Percentiles rank a stretch among this genome's conserved stretches.
Conservation (phyloP, 2,113 vertebrate species). For the Atlantisia rogersi region DNA sequence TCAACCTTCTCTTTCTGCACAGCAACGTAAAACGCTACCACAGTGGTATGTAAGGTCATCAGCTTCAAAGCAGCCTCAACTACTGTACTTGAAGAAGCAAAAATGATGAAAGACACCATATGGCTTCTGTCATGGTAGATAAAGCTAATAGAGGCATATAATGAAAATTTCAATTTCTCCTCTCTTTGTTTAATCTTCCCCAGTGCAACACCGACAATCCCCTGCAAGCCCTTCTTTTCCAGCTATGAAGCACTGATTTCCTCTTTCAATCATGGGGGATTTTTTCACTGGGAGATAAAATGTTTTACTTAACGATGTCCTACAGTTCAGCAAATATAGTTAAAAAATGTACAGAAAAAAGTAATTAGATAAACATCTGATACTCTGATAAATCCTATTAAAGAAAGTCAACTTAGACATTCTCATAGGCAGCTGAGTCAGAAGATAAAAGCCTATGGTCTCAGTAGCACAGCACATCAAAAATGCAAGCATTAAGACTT, state of each 20-base stretch:
- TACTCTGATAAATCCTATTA: slow-evolving; percentile 34
- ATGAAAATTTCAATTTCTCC: slow-evolving; percentile 51
- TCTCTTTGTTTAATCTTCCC: slow-evolving; percentile 37
- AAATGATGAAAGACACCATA: slow-evolving; percentile 65
- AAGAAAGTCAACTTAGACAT: slow-evolving; percentile 28
- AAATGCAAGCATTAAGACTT: slow-evolving; percentile 70
- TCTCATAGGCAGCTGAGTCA: slow-evolving; percentile 14
- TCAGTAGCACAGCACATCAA: slow-evolving; percentile 2
- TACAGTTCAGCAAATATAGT: slow-evolving; percentile 29
- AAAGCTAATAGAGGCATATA: slow-evolving; percentile 44
- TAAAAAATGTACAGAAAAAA: slow-evolving; percentile 33
- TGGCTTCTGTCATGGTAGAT: slow-evolving; percentile 63
- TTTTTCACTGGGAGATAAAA: slow-evolving; percentile 18
- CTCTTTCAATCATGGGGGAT: neutral
- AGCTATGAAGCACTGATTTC: neutral
- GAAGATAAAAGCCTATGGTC: slow-evolving; percentile 50
- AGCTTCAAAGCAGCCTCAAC: slow-evolving; percentile 64
- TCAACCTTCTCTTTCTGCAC: slow-evolving; percentile 41
- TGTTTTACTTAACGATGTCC: slow-evolving; percentile 18
- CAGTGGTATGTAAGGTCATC: slow-evolving; percentile 61
- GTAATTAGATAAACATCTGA: slow-evolving; percentile 44
- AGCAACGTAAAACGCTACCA: slow-evolving; percentile 57
- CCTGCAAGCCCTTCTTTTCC: slow-evolving; percentile 1
- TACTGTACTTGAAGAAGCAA: slow-evolving; percentile 57
- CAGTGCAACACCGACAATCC: neutral